phyloP scores from a whole-genome alignment of 2,113 vertebrate species.

The Aegithalos caudatus region DNA sequence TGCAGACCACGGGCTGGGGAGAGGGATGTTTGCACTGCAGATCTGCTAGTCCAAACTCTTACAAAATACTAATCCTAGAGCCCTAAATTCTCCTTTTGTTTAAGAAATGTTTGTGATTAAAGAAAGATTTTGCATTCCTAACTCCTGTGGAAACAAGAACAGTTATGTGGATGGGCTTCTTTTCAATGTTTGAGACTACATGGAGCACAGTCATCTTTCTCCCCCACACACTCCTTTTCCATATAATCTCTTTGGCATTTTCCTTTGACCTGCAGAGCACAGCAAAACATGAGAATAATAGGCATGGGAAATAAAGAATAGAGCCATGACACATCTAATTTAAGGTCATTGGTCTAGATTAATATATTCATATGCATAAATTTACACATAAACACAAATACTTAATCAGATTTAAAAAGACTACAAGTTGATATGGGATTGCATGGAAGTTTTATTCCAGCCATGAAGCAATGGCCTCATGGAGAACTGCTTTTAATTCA shows the following conservation, averaged over 20 bases:
- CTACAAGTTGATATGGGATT: neutral
- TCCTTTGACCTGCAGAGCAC: conserved; percentile 7
- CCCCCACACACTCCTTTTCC: neutral
- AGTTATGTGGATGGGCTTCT: neutral
- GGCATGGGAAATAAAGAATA: neutral
- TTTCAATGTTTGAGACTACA: neutral
- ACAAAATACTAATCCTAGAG: neutral
- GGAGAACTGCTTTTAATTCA: neutral
- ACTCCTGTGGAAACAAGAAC: neutral
- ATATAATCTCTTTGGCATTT: conserved; percentile 6
- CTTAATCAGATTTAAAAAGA: neutral
- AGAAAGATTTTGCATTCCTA: neutral
- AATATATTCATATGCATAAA: neutral
- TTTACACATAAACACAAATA: neutral
- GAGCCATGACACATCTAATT: neutral
- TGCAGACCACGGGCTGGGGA: neutral
- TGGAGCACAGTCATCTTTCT: neutral
- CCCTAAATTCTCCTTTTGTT: neutral
- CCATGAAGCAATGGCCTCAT: neutral
- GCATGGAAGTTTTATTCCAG: neutral
- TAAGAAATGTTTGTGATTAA: neutral
- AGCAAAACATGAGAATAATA: neutral
- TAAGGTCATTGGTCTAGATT: neutral
- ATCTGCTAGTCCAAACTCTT: neutral
- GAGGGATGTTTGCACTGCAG: neutral